Evolutionary conservation across 2,888 invertebrate species (phyloP).

Genomic region (Megastigmus dorsalis): DNA sequence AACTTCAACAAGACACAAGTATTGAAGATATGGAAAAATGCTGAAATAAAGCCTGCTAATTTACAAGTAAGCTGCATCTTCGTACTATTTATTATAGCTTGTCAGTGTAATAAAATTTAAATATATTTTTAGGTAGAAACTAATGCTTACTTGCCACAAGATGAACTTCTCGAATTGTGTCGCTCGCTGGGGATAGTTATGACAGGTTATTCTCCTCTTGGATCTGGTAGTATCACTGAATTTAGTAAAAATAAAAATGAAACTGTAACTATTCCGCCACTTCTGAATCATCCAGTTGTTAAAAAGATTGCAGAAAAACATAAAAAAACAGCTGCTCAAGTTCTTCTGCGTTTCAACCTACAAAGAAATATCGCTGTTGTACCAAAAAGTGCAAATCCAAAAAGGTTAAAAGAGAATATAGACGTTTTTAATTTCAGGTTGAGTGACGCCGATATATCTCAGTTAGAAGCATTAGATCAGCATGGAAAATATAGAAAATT

Average conservation of each 20-base stretch:
- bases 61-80: slow-evolving; percentile 32
- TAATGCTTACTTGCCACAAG: slow-evolving; percentile 22
- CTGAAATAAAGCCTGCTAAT: slow-evolving; percentile 25
- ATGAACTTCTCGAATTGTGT: not conserved
- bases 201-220: slow-evolving; percentile 21
- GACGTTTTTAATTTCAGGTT: slow-evolving; percentile 5
- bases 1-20: slow-evolving; percentile 29
- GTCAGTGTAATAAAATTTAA: not conserved
- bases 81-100: not conserved
- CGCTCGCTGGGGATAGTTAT: slow-evolving; percentile 1
- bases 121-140: slow-evolving; percentile 12
- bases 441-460: not conserved
- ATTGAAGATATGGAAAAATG: slow-evolving; percentile 13
- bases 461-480: slow-evolving; percentile 19
- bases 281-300: not conserved
- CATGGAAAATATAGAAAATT: slow-evolving; percentile 24
- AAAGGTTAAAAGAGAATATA: slow-evolving; percentile 15
- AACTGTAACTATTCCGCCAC: not conserved
- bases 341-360: not conserved
- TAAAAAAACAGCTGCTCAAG: slow-evolving; percentile 23
- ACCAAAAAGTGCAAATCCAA: slow-evolving; percentile 19
- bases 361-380: slow-evolving; percentile 20
- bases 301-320: not conserved
- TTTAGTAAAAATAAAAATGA: slow-evolving; percentile 5
- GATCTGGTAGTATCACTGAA: not conserved